These are phyloP conservation scores for Callocephalon fimbriatum DNA, from an alignment of 2,113 vertebrate genomes.

Conservation along the genomic window DNA sequence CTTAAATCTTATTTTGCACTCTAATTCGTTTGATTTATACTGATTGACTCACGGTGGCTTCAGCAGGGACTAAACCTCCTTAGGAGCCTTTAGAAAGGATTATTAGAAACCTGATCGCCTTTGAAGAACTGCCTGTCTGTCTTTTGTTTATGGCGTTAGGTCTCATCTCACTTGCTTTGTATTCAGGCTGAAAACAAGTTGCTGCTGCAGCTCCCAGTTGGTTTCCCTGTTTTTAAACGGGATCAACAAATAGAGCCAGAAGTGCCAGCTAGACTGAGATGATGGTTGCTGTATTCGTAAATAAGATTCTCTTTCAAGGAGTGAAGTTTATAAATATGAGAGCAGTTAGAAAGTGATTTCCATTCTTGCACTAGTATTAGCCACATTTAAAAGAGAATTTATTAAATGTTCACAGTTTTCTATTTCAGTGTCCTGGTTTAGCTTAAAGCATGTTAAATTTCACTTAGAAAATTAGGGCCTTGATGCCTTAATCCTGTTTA, in stretches of 20 bases:
- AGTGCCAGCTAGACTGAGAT: neutral
- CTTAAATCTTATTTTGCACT: neutral
- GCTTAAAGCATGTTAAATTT: conserved; percentile 8
- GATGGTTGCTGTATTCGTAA: neutral
- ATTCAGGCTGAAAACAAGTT: conserved; percentile 24
- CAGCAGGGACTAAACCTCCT: conserved; percentile 30
- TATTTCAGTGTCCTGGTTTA: neutral
- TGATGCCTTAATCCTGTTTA: conserved; percentile 12
- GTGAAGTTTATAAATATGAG: neutral
- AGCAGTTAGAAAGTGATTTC: neutral
- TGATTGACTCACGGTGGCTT: neutral
- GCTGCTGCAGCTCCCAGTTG: conserved; percentile 18
- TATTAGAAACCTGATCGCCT: conserved; percentile 1
- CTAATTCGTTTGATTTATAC: neutral
- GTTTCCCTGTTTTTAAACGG: neutral
- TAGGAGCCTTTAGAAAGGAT: conserved; percentile 38
- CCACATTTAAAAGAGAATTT: neutral
- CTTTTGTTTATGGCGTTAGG: conserved; percentile 9
- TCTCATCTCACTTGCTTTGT: conserved; percentile 27
- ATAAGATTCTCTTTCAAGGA: neutral
- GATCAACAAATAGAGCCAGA: neutral
- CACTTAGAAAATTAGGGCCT: neutral
- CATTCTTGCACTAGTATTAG: neutral
- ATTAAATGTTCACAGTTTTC: neutral
- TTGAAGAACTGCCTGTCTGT: conserved; percentile 18